Conservation (phyloP, 2,113 vertebrate genomes). For the Colius striatus region DNA sequence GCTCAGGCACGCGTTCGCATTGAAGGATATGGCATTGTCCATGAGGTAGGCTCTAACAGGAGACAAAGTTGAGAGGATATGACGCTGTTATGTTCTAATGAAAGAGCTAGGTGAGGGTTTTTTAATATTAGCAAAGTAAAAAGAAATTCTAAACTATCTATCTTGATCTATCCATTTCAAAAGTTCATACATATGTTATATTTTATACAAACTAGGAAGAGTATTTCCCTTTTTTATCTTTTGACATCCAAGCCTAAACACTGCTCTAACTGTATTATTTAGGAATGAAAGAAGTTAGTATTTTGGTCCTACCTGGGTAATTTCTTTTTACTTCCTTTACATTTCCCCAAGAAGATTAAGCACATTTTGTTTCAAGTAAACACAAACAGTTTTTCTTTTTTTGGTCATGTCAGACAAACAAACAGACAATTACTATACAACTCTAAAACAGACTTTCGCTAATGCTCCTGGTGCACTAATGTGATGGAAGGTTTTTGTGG, state of each 20-base stretch:
- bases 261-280: neutral
- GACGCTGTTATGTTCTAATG: neutral
- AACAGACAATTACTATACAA: neutral
- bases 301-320: neutral
- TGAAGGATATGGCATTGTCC: neutral
- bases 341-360: neutral
- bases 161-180: neutral
- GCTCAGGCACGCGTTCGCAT: neutral
- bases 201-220: neutral
- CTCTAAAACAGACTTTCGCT: neutral
- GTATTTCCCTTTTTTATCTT: neutral
- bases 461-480: neutral
- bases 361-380: neutral
- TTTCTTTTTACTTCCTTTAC: neutral
- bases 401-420: neutral
- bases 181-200: neutral
- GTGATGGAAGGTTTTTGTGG: neutral
- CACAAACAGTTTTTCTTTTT: neutral
- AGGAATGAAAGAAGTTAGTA: neutral
- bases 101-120: neutral
- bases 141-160: neutral
- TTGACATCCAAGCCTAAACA: neutral
- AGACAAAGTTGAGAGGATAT: neutral
- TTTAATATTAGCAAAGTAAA: neutral
- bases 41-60: neutral